Evolutionary conservation across 1,140 invertebrate genomes (phyloP).

Genomic region (Diabrotica virgifera): DNA sequence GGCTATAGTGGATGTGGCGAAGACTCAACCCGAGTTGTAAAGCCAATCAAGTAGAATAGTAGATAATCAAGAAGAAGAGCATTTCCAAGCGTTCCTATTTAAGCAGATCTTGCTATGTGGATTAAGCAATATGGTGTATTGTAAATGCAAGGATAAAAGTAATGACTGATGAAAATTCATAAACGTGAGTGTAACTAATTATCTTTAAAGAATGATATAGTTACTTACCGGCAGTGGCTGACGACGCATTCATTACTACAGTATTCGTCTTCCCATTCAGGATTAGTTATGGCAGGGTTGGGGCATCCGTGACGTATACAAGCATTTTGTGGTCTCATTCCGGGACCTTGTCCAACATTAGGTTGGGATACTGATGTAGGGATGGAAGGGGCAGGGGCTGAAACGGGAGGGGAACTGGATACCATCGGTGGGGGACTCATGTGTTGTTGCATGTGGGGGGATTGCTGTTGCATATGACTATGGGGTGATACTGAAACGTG

Average conservation of each 20-base stretch:
- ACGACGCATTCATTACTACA: conserved; percentile 97
- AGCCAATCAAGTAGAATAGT: no score
- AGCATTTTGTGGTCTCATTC: conserved; percentile 55
- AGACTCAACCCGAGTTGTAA: no score
- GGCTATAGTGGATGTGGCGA: no score
- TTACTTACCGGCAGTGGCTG: conserved; percentile 82
- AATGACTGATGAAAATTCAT: no score
- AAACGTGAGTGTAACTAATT: no score
- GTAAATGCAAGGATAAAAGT: not conserved
- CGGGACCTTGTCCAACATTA: conserved; percentile 47
- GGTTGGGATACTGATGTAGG: conserved; percentile 49
- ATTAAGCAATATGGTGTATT: no score
- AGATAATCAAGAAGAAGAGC: no score
- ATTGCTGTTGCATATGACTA: conserved; percentile 37
- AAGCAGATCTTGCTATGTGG: no score
- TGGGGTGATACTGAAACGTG: conserved; percentile 38
- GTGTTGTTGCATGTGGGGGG: conserved; percentile 48
- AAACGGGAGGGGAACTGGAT: conserved; percentile 48
- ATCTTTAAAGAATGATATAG: not conserved
- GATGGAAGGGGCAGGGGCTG: conserved; percentile 47
- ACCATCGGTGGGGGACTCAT: conserved; percentile 50
- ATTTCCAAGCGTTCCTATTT: no score
- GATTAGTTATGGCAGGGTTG: conserved; percentile 85
- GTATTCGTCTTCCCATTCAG: conserved; percentile 96
- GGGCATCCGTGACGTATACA: conserved; percentile 89